Conservation (phyloP, 2,797 vertebrate genomes). For the Helicolenus hilgendorfi region DNA sequence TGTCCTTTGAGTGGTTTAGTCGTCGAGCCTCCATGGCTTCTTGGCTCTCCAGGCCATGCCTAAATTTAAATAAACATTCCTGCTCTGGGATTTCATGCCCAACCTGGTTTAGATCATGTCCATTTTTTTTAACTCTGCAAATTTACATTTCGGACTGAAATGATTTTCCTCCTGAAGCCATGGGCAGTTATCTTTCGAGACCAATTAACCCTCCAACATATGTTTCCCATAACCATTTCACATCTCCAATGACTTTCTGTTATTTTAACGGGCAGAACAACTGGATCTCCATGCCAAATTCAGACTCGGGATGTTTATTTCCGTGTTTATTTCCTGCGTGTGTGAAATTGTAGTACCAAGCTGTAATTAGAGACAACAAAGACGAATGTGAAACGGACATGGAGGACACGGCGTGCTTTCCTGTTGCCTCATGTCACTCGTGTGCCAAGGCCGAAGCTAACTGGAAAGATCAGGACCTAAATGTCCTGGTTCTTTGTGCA, state of each 20-base stretch:
- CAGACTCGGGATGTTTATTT: conserved; percentile 66
- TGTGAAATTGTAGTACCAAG: conserved; percentile 49
- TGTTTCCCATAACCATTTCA: conserved; percentile 82
- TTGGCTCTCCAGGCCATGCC: conserved; percentile 19
- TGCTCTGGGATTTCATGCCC: conserved; percentile 74
- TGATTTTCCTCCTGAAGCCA: conserved; percentile 69
- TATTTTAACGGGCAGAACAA: conserved; percentile 53
- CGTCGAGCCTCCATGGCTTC: conserved; percentile 29
- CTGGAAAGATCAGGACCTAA: conserved; percentile 51
- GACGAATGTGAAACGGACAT: conserved; percentile 18
- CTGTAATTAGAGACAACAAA: conserved; percentile 41
- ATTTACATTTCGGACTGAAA: conserved; percentile 65
- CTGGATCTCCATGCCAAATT: conserved; percentile 53
- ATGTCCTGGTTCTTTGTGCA: conserved; percentile 34
- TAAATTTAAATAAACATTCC: conserved; percentile 78
- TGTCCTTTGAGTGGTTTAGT: conserved; percentile 25
- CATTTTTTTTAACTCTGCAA: conserved; percentile 47
- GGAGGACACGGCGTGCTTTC: neutral
- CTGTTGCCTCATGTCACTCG: conserved; percentile 4
- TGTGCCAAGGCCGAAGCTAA: conserved; percentile 14
- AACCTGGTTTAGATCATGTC: conserved; percentile 82
- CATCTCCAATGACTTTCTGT: conserved; percentile 74
- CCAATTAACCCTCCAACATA: conserved; percentile 76
- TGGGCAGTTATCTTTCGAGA: conserved; percentile 80
- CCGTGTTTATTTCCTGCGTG: conserved; percentile 75